Evolutionary conservation across 2,797 vertebrate species (phyloP).

Genomic region (Amblyraja radiata): DNA sequence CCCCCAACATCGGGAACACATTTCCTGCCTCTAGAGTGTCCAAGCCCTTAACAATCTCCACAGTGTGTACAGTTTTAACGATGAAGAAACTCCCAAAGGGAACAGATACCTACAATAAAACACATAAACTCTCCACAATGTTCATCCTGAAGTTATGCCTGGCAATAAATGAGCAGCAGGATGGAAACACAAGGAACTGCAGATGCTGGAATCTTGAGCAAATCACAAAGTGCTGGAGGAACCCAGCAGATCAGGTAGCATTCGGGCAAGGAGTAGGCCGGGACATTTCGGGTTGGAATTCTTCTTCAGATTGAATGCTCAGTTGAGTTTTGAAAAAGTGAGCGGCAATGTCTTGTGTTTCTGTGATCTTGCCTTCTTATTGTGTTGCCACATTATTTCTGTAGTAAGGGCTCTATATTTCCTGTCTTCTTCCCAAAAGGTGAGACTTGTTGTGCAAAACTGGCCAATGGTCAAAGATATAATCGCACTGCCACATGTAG

Average conservation of each 20-base stretch:
- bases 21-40: no score
- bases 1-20: no score
- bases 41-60: no score
- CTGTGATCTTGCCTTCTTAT: neutral
- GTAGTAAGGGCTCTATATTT: neutral
- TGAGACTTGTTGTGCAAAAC: neutral
- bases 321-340: neutral
- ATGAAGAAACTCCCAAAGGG: neutral
- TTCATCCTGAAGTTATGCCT: neutral
- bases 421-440: neutral
- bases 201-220: no score
- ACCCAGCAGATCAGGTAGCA: no score
- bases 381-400: neutral
- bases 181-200: no score
- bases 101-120: neutral
- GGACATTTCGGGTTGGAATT: no score
- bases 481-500: neutral
- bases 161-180: neutral
- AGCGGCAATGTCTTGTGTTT: neutral
- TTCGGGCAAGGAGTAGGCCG: no score
- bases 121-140: neutral
- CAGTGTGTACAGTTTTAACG: neutral
- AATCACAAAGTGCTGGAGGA: no score
- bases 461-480: no score
- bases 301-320: no score